These are phyloP conservation scores for Eulemur rubriventer DNA, from an alignment of 2,797 vertebrate species.

Conservation along the genomic window DNA sequence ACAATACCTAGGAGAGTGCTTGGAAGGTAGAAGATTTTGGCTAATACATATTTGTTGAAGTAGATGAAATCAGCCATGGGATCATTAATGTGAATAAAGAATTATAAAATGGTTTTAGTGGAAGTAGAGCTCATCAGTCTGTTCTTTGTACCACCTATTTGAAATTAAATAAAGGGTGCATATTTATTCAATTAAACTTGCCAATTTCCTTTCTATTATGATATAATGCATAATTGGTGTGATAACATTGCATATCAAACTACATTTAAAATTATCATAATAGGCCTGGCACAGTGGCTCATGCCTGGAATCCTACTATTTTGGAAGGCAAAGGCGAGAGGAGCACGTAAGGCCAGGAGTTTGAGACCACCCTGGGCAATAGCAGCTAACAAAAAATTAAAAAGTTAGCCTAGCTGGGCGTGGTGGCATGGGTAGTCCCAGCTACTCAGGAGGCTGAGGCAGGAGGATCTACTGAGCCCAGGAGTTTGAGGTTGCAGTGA, in stretches of 20 bases:
- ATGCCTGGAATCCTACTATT: neutral
- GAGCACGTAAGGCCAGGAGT: neutral
- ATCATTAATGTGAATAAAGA: neutral
- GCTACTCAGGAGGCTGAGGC: neutral
- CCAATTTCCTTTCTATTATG: neutral
- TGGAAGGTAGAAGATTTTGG: neutral
- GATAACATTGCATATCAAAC: neutral
- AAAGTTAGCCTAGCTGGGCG: neutral
- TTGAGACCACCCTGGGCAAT: neutral
- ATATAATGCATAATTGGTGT: neutral
- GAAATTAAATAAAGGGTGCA: constrained; percentile 19
- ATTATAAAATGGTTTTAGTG: neutral
- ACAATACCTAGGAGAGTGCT: neutral
- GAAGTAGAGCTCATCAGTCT: neutral
- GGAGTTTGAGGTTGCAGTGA: no score
- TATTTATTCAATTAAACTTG: neutral
- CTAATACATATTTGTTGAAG: neutral
- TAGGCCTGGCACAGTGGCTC: neutral
- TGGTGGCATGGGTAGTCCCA: neutral
- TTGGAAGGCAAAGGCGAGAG: neutral
- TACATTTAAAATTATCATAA: neutral
- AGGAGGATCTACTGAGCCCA: neutral
- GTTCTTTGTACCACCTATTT: neutral
- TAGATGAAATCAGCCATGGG: neutral
- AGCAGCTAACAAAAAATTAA: neutral